Evolutionary conservation across 2,888 invertebrate species (phyloP).

Genomic region (Hemistola chrysoprasaria): DNA sequence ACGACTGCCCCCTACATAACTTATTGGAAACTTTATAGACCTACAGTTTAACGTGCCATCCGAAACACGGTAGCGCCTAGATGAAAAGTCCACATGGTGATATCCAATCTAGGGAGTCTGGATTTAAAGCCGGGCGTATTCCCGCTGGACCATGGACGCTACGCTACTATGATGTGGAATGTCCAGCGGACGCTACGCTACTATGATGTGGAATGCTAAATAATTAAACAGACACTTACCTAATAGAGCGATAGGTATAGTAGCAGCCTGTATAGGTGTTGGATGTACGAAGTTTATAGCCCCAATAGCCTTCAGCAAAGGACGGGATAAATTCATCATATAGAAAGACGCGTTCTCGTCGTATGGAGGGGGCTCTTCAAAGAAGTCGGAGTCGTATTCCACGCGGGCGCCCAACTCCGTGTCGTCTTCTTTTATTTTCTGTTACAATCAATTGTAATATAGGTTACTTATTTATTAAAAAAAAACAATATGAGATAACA

Average conservation of each 20-base stretch:
- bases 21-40: too few relatives aligned
- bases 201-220: too few relatives aligned
- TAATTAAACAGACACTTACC: too few relatives aligned
- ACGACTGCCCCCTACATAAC: too few relatives aligned
- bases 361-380: constrained; percentile 85
- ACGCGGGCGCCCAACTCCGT: constrained; percentile 57
- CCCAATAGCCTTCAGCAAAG: constrained; percentile 94
- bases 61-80: too few relatives aligned
- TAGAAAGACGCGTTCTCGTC: constrained; percentile 90
- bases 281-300: constrained; percentile 95
- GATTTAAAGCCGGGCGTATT: too few relatives aligned
- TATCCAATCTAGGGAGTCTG: too few relatives aligned
- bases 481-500: neutral
- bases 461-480: neutral
- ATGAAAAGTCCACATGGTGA: too few relatives aligned
- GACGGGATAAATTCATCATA: constrained; percentile 98
- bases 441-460: constrained; percentile 7
- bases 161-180: too few relatives aligned
- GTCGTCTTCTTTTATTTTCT: constrained; percentile 78
- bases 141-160: too few relatives aligned
- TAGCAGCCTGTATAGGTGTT: constrained; percentile 97
- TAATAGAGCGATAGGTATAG: constrained; percentile 95
- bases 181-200: too few relatives aligned
- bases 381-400: constrained; percentile 72
- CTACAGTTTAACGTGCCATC: too few relatives aligned